Conservation (phyloP, 2,888 invertebrate genomes). For the Drosophila merina region DNA sequence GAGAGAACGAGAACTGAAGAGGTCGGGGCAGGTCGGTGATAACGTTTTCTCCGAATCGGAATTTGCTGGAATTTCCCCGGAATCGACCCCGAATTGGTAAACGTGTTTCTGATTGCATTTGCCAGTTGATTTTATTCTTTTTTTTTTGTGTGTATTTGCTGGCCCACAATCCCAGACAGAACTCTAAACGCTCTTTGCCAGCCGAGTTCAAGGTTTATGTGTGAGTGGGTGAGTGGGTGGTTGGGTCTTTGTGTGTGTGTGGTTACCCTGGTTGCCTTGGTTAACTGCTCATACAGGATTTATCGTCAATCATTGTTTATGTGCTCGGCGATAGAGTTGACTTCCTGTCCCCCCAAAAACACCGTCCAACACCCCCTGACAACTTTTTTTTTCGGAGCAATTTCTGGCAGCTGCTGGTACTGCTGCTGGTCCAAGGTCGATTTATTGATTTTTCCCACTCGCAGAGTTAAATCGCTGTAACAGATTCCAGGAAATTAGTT, state of each 20-base stretch:
- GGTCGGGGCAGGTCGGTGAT: background rate
- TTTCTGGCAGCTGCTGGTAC: conserved; percentile 18
- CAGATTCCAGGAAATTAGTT: conserved; percentile 36
- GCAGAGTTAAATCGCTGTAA: conserved; percentile 21
- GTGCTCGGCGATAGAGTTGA: conserved; percentile 30
- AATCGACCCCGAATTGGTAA: conserved; percentile 61
- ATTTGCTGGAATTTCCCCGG: conserved; percentile 69
- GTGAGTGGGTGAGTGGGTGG: conserved; percentile 29
- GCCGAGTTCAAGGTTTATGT: conserved; percentile 71
- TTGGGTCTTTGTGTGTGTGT: conserved; percentile 7
- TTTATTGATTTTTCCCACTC: conserved; percentile 79
- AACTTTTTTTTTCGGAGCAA: conserved; percentile 12
- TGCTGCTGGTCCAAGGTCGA: conserved; percentile 72
- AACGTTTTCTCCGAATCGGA: conserved; percentile 45
- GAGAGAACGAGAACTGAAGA: background rate
- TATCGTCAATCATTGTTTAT: conserved; percentile 56
- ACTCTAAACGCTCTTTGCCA: conserved; percentile 42
- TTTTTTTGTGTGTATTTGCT: background rate
- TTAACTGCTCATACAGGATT: conserved; percentile 48
- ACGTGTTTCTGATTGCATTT: conserved; percentile 62
- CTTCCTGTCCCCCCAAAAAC: background rate
- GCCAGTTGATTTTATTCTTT: background rate
- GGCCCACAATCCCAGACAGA: conserved; percentile 22
- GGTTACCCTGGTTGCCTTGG: conserved; percentile 36
- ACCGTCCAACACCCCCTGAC: background rate